These are phyloP conservation scores for Bacillus rossius DNA, from an alignment of 1,140 invertebrate genomes.

Conservation along the genomic window DNA sequence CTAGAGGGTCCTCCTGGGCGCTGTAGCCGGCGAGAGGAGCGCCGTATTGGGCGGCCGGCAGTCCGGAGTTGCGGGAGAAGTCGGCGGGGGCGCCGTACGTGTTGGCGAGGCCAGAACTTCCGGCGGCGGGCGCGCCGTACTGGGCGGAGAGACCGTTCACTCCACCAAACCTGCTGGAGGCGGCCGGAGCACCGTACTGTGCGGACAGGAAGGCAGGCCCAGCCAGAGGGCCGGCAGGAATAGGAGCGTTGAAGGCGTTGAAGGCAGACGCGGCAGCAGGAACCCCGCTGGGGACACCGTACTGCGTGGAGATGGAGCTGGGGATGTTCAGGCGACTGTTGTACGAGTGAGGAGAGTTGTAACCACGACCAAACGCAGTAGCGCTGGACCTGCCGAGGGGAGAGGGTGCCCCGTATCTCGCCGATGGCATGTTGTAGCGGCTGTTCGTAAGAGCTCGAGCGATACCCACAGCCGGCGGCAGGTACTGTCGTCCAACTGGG, in stretches of 20 bases:
- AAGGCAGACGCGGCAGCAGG: too few species aligned
- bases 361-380: too few species aligned
- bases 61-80: neutral
- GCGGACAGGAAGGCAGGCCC: neutral
- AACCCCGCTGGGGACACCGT: neutral
- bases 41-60: conserved; percentile 15
- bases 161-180: too few species aligned
- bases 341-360: neutral
- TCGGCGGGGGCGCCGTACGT: conserved; percentile 2
- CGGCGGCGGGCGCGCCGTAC: too few species aligned
- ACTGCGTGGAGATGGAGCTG: neutral
- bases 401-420: neutral
- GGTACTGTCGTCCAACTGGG: conserved; percentile 1
- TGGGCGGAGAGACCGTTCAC: too few species aligned
- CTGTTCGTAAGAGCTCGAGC: neutral
- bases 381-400: too few species aligned
- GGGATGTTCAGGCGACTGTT: neutral
- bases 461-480: neutral
- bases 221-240: neutral
- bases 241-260: too few species aligned
- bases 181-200: too few species aligned
- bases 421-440: neutral
- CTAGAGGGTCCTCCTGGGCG: neutral
- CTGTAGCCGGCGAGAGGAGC: neutral
- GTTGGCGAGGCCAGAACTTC: too few species aligned